A percentile compares a stretch with the other conserved stretches of the same genome.
phyloP scores from a whole-genome alignment of 2,888 invertebrate genomes.

The Drosophila helvetica region DNA sequence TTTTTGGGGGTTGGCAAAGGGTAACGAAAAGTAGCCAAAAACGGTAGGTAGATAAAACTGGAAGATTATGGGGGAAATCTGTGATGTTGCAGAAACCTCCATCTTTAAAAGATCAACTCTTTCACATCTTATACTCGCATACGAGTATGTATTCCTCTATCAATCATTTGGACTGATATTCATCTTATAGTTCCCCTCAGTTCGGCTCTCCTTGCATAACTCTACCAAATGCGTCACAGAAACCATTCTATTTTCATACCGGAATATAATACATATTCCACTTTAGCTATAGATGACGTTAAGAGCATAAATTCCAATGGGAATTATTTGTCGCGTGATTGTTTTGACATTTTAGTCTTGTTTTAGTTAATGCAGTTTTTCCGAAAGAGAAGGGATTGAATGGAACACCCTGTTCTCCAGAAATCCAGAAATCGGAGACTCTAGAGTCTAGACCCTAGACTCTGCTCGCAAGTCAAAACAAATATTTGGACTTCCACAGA shows the following conservation, averaged over 20 bases:
- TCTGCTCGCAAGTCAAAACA: slow-evolving; percentile 11
- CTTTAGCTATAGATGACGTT: slow-evolving; percentile 18
- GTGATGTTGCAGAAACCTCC: too few species aligned
- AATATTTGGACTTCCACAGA: slow-evolving; percentile 44
- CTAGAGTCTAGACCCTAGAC: slow-evolving; percentile 5
- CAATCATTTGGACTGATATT: slow-evolving; percentile 1
- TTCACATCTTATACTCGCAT: too few species aligned
- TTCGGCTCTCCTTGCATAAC: slow-evolving; percentile 39
- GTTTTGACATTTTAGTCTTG: slow-evolving; percentile 21
- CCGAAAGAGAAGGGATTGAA: background rate
- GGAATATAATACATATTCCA: slow-evolving; percentile 23
- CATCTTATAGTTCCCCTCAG: background rate
- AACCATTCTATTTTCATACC: slow-evolving; percentile 47
- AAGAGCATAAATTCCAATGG: slow-evolving; percentile 24
- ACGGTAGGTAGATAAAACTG: background rate
- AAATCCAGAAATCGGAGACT: background rate
- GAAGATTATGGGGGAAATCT: background rate
- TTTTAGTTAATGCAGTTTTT: background rate
- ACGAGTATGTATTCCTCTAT: background rate
- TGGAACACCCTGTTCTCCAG: slow-evolving; percentile 32
- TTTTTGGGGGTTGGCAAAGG: background rate
- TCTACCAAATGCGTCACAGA: slow-evolving; percentile 25
- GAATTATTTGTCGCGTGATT: slow-evolving; percentile 41
- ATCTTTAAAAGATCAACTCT: too few species aligned
- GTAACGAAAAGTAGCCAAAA: background rate